Evolutionary conservation across 2,113 vertebrate genomes (phyloP).

Genomic region (Paraplagusia blochii): DNA sequence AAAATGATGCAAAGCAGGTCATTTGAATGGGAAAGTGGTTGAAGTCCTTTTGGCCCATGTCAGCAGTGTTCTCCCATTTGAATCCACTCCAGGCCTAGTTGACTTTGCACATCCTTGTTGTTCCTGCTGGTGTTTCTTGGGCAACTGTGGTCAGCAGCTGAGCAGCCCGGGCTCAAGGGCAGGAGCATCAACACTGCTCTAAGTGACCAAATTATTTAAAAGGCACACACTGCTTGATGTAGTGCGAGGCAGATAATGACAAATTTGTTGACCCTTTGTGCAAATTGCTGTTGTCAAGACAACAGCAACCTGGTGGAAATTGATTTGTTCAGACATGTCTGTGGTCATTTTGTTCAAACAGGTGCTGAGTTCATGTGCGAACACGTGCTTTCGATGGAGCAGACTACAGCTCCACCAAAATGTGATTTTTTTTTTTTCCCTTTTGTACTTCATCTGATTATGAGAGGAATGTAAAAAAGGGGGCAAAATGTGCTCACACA

Average conservation of each 20-base stretch:
- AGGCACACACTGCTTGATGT: slow-evolving; percentile 48
- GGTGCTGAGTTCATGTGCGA: slow-evolving; percentile 22
- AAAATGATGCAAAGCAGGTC: slow-evolving; percentile 61
- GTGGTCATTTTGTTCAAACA: slow-evolving; percentile 25
- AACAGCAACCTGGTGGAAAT: slow-evolving; percentile 33
- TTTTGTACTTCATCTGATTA: too few relatives aligned
- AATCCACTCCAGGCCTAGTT: slow-evolving; percentile 55
- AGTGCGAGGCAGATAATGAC: slow-evolving; percentile 19
- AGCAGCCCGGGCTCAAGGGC: slow-evolving; percentile 27
- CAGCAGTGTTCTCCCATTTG: slow-evolving; percentile 58
- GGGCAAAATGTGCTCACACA: too few relatives aligned
- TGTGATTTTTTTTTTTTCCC: not conserved
- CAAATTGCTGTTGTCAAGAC: slow-evolving; percentile 53
- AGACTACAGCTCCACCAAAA: slow-evolving; percentile 25
- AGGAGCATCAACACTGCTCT: slow-evolving; percentile 24
- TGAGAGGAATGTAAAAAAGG: too few relatives aligned
- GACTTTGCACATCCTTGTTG: slow-evolving; percentile 61
- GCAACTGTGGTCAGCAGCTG: slow-evolving; percentile 23
- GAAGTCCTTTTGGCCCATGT: slow-evolving; percentile 37
- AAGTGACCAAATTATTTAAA: slow-evolving; percentile 51
- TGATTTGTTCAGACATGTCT: slow-evolving; percentile 31
- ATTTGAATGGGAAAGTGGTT: slow-evolving; percentile 62
- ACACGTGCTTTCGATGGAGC: too few relatives aligned
- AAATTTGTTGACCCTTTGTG: slow-evolving; percentile 41
- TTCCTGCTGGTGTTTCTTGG: slow-evolving; percentile 39